Evolutionary conservation across 2,113 vertebrate species (phyloP).

Genomic region (Sturnus vulgaris): DNA sequence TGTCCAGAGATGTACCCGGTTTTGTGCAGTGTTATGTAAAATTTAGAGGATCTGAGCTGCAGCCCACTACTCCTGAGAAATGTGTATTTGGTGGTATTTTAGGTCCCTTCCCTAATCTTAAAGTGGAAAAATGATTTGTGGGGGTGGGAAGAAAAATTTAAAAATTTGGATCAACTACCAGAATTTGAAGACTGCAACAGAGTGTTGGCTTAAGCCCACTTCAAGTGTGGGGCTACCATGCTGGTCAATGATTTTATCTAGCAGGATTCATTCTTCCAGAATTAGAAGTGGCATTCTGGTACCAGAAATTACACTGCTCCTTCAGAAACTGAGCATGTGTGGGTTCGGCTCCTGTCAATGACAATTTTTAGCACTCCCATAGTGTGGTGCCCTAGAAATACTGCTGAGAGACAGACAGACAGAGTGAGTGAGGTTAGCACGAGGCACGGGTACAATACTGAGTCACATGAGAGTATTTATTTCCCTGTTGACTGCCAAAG

Average conservation of each 20-base stretch:
- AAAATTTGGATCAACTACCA: background rate
- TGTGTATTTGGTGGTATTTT: slow-evolving; percentile 1
- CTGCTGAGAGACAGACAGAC: slow-evolving; percentile 28
- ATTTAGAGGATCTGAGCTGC: background rate
- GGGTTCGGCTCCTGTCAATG: slow-evolving; percentile 29
- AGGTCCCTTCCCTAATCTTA: background rate
- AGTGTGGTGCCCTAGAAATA: slow-evolving; percentile 49
- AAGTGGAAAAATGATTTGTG: slow-evolving; percentile 1
- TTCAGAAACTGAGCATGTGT: slow-evolving; percentile 6
- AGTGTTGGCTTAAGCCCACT: background rate
- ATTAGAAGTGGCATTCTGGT: background rate
- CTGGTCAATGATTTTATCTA: slow-evolving; percentile 1
- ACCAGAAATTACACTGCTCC: background rate
- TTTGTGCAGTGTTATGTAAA: background rate
- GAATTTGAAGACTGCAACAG: background rate
- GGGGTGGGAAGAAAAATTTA: background rate
- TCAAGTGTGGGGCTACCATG: background rate
- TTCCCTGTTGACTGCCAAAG: slow-evolving; percentile 14
- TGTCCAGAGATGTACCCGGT: background rate
- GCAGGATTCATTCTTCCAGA: background rate
- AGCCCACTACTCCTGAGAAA: background rate
- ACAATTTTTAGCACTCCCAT: slow-evolving; percentile 49
- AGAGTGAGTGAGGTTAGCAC: slow-evolving; percentile 21
- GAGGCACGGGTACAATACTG: slow-evolving; percentile 6
- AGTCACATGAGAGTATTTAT: slow-evolving; percentile 6